Evolutionary conservation across 2,888 invertebrate species (phyloP).

Genomic region (Polylopha cassiicola): DNA sequence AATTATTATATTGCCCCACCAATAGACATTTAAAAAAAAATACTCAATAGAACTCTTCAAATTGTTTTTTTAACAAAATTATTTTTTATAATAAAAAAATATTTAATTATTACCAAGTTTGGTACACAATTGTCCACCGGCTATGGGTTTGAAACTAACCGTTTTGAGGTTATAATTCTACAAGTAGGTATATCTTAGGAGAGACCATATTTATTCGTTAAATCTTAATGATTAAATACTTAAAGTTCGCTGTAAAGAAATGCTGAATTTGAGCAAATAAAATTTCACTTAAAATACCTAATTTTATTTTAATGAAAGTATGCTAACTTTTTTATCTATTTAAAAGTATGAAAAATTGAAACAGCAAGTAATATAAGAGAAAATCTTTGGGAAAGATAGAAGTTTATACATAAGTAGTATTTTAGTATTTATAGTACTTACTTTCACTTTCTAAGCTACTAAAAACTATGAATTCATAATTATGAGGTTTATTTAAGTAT

Average conservation of each 20-base stretch:
- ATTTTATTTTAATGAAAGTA: slow-evolving; percentile 11
- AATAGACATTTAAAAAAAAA: slow-evolving; percentile 40
- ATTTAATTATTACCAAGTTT: slow-evolving; percentile 34
- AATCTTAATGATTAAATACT: slow-evolving; percentile 20
- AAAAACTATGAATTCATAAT: no score
- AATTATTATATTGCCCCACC: slow-evolving; percentile 55
- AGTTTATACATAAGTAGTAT: slow-evolving; percentile 3
- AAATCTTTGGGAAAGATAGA: neutral
- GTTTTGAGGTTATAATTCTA: no score
- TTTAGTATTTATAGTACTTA: slow-evolving; percentile 4
- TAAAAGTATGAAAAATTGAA: slow-evolving; percentile 8
- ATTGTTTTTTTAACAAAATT: slow-evolving; percentile 31
- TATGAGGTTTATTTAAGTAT: slow-evolving; percentile 38
- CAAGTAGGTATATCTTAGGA: no score
- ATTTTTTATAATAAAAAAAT: slow-evolving; percentile 37
- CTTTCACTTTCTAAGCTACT: no score
- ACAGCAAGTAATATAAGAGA: slow-evolving; percentile 7
- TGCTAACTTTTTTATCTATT: slow-evolving; percentile 5
- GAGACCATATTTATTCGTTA: no score
- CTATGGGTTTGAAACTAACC: slow-evolving; percentile 49
- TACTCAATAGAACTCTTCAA: slow-evolving; percentile 28
- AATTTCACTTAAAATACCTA: slow-evolving; percentile 35
- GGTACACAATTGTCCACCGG: slow-evolving; percentile 54
- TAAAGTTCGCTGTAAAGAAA: slow-evolving; percentile 64
- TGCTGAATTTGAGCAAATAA: slow-evolving; percentile 74